Evolutionary conservation across 64 coral and sea anemone species (phyloP).

Genomic region (Astreopora myriophthalma): DNA sequence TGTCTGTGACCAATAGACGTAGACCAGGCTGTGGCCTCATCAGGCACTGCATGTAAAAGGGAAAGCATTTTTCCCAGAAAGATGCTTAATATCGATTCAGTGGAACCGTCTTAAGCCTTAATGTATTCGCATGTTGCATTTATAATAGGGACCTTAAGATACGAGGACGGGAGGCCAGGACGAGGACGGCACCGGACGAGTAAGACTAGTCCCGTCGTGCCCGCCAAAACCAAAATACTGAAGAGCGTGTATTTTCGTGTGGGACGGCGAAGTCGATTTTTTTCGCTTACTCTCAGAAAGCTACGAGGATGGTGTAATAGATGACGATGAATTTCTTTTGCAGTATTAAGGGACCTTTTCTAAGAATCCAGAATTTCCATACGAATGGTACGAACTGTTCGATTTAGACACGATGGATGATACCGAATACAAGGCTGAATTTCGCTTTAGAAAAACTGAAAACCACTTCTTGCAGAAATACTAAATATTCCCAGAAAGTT

Average conservation of each 20-base stretch:
- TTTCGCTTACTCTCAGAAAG: neutral
- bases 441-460: conserved; percentile 34
- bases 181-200: neutral
- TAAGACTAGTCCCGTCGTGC: neutral
- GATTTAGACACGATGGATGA: conserved; percentile 23
- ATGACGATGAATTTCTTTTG: neutral
- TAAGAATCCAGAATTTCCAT: conserved; percentile 44
- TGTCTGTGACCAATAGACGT: too few species aligned
- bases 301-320: neutral
- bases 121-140: too few species aligned
- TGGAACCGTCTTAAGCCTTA: too few species aligned
- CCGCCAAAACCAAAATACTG: neutral
- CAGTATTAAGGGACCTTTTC: conserved; percentile 19
- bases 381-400: conserved; percentile 30
- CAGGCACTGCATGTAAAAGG: too few species aligned
- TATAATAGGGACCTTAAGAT: neutral
- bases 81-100: too few species aligned
- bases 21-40: too few species aligned
- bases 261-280: conserved; percentile 2
- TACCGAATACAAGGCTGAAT: conserved; percentile 15
- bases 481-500: neutral
- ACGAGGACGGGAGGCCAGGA: too few species aligned
- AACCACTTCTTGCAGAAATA: conserved; percentile 27
- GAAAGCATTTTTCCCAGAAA: too few species aligned
- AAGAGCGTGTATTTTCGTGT: conserved; percentile 15